Evolutionary conservation across 2,888 invertebrate species (phyloP), one percentile per base, ranked within the genome.

Genomic region (Julus scandinavius): DNA sequence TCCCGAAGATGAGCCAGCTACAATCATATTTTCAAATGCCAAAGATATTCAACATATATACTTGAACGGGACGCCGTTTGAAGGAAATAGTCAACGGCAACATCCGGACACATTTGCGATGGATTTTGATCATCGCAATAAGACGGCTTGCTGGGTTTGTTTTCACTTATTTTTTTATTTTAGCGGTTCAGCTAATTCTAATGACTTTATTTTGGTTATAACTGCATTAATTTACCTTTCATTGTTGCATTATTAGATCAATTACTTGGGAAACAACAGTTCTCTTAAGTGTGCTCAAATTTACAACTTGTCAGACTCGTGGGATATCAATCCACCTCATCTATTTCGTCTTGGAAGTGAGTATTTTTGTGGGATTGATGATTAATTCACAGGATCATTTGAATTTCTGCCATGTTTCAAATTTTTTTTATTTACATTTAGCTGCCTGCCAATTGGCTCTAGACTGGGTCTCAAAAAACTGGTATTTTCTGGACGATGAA

Each of bases 401-500:
- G 86, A 5, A 45, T 45, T 41, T 11, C 6, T 85, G 11, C 72
- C 9, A 11, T 29, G 3, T 72, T 38, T 38, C 7, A 80, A 80
- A 20, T 72, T 29, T 38, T 80, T 29, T 15, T 80, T 80, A 54
- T 80, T 29, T 80, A 6, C 80, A 29, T 89, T 38, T 92, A 95
- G 96, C 94, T 90, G 95, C 97, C 90, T 95, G 94, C 90, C 95
- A 96, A 91, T 93, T 97, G 91, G 95, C 95, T 7, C 92, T 95
- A 90, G 97, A 98, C 93, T 98, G 97, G 97, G 93, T 97, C 89
- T 95, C 96, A 20, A 94, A 95, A 91, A 97, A 97, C 93, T 97
- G 97, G 96, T 98, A 97, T 93, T 94, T 97, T 92, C 93, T 95
- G 91, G 96, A 96, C 92, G 94, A 94, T 91, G 93, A 93, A 88